These are phyloP conservation scores for Dryoscopus gambensis DNA, from an alignment of 2,113 vertebrate species.

Conservation along the genomic window DNA sequence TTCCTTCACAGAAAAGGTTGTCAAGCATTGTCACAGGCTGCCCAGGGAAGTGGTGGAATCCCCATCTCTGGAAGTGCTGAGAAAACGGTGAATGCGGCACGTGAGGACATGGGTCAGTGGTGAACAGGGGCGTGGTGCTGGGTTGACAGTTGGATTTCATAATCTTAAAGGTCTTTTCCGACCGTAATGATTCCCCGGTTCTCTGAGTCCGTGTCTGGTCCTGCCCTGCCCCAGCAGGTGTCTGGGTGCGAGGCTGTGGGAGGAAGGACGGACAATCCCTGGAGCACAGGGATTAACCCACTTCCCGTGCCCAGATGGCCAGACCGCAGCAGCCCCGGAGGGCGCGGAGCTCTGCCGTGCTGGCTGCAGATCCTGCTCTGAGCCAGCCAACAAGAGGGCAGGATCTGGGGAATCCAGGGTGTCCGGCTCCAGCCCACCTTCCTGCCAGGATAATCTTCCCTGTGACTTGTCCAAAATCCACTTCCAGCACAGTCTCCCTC, in stretches of 20 bases:
- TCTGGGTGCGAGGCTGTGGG: background rate
- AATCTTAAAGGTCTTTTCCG: rapidly evolving
- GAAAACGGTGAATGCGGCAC: background rate
- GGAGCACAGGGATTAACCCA: background rate
- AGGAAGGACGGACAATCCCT: background rate
- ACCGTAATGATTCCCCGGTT: too few relatives aligned
- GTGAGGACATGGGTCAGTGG: background rate
- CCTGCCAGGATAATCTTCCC: background rate
- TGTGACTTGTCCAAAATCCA: background rate
- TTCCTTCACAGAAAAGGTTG: background rate
- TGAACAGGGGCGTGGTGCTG: background rate
- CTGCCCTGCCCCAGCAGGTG: background rate
- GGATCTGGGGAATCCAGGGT: background rate
- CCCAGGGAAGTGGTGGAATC: background rate
- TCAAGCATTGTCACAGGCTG: background rate
- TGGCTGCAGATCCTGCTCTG: background rate
- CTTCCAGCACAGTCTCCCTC: background rate
- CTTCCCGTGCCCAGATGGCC: background rate
- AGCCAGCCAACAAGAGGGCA: background rate
- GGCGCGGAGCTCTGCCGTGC: rapidly evolving
- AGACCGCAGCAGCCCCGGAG: background rate
- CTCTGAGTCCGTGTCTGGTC: rapidly evolving
- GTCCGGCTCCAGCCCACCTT: background rate
- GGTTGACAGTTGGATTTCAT: background rate
- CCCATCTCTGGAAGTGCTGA: background rate